Evolutionary conservation across 2,113 vertebrate genomes (phyloP), one percentile per base, ranked within the genome.

Genomic region (Gambusia affinis): DNA sequence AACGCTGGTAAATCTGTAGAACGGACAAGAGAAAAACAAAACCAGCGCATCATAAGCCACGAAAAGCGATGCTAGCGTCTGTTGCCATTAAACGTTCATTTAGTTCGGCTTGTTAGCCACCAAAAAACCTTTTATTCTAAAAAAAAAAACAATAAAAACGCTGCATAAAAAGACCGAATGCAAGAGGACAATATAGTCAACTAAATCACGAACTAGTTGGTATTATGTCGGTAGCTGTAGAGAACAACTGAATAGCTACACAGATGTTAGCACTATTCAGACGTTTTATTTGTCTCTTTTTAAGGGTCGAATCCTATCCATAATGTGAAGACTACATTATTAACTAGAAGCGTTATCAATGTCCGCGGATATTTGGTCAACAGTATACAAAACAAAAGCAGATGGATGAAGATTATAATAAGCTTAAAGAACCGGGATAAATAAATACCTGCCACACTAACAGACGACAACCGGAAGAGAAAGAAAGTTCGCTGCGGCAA

Each of bases 401-500:
- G 94, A 95, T 95, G 85, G 71, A 69, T 60, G 1, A 4, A 67
- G 95, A 94, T 95, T 89, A 22, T 24, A 44, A 28, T 60, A 8
- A 10, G 22, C 28, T 2, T 0, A 37, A 2, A 0, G 0, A 19
- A 8, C 14, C 31, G 42, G 30, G 15, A 60, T 28, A 73, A 51
- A 3, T 30, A 29, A 0, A n/a, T 93, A 95, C 95, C 94, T 94
- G 67, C 78, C 85, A 90, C 93, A 88, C 91, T 86, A 82, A 92
- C 65, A 72, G 86, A 83, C 67, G 79, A 78, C 85, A 92, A 91
- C 92, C 93, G 94, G 93, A 95, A 95, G 86, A 95, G 94, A 75
- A 88, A 90, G 91, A 74, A 42, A 0, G 12, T 0, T 12, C 0
- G 3, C 6, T 0, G 14, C 28, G 79, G 68, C 47, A 73, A 54